Evolutionary conservation across 2,888 invertebrate genomes (phyloP).

Genomic region (Pomacea canaliculata): DNA sequence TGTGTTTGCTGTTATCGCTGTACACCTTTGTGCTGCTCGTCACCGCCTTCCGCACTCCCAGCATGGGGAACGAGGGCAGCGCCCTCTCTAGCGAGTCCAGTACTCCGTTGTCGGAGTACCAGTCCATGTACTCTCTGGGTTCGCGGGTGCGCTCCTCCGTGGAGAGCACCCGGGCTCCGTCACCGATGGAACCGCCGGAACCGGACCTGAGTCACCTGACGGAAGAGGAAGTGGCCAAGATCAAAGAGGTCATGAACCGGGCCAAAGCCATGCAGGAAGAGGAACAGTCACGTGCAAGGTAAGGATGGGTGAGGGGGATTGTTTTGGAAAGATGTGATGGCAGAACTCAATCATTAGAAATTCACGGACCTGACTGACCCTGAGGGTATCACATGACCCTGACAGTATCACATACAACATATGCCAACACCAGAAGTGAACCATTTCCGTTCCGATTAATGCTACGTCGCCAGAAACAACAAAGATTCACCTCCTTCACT

Average conservation of each 20-base stretch:
- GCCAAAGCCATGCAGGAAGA: conserved; percentile 72
- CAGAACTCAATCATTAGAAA: background rate
- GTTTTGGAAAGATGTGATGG: background rate
- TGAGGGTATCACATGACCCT: too few relatives aligned
- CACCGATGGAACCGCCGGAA: conserved; percentile 70
- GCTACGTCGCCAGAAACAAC: too few relatives aligned
- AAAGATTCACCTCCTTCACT: too few relatives aligned
- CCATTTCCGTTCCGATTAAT: too few relatives aligned
- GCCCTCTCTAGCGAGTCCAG: conserved; percentile 36
- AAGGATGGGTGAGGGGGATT: conserved; percentile 21
- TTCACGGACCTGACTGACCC: too few relatives aligned
- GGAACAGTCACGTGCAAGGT: conserved; percentile 63
- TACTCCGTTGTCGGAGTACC: conserved; percentile 56
- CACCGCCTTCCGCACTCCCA: conserved; percentile 10
- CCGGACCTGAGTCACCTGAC: conserved; percentile 75
- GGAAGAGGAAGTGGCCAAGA: conserved; percentile 75
- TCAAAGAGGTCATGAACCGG: conserved; percentile 76
- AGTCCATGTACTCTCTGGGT: conserved; percentile 55
- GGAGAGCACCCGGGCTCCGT: conserved; percentile 56
- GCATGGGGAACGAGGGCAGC: conserved; percentile 45
- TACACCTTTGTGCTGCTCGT: conserved; percentile 21
- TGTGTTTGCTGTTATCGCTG: conserved; percentile 20
- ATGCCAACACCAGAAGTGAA: too few relatives aligned
- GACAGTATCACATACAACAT: too few relatives aligned
- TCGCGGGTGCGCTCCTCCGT: conserved; percentile 54